phyloP scores from a whole-genome alignment of 2,113 vertebrate species.

The Menura novaehollandiae region DNA sequence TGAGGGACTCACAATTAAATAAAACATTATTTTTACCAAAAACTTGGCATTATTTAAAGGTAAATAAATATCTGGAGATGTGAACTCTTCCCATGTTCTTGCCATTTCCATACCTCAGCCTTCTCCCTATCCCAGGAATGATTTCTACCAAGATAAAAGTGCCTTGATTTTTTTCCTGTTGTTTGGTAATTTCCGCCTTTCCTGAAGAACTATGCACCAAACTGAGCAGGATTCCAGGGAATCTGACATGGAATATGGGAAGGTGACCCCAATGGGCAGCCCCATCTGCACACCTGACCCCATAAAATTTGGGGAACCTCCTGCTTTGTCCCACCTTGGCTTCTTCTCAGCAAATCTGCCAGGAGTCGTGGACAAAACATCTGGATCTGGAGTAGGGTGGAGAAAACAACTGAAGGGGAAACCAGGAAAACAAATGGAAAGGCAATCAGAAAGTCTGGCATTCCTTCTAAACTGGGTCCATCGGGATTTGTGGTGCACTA shows the following conservation, averaged over 20 bases:
- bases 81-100: background rate
- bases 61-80: background rate
- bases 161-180: background rate
- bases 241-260: fast-evolving
- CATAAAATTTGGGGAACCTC: too few relatives aligned
- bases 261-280: background rate
- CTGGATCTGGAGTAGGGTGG: background rate
- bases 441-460: background rate
- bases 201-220: background rate
- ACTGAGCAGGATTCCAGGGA: background rate
- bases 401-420: background rate
- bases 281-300: fast-evolving
- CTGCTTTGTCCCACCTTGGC: background rate
- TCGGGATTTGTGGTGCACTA: fast-evolving
- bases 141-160: background rate
- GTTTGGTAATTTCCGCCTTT: background rate
- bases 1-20: background rate
- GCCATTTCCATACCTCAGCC: background rate
- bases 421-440: background rate
- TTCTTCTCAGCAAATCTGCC: background rate
- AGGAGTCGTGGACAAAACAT: background rate
- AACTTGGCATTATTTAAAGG: background rate
- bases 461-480: background rate
- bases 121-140: fast-evolving
- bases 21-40: background rate